Conservation (phyloP, 2,888 invertebrate species). For the Caenorhabditis virilis region DNA sequence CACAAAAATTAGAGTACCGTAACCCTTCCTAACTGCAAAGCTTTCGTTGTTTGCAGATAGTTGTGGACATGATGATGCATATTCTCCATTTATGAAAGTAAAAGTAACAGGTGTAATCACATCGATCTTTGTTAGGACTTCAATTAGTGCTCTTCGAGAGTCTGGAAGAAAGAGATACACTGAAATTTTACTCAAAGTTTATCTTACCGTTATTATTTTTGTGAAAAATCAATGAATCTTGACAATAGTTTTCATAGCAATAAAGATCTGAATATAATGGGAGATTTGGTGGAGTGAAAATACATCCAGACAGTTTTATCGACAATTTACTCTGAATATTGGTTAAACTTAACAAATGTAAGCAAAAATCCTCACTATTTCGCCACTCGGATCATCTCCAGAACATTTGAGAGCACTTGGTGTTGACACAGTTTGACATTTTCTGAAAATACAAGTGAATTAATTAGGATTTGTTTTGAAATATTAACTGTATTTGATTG, state of each 20-base stretch:
- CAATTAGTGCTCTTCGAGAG: no score
- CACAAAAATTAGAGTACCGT: background rate
- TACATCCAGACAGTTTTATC: background rate
- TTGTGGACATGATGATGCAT: background rate
- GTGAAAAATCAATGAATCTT: conserved; percentile 25
- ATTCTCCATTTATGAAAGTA: background rate
- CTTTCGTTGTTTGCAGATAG: background rate
- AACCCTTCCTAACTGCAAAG: background rate
- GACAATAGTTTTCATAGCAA: conserved; percentile 43
- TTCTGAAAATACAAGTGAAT: conserved; percentile 6
- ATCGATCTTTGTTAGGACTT: no score
- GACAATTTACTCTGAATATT: conserved; percentile 8
- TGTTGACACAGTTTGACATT: conserved; percentile 23
- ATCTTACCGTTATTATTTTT: conserved; percentile 2
- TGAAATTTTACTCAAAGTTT: background rate
- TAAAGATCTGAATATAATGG: conserved; percentile 23
- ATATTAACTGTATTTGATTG: conserved; percentile 7
- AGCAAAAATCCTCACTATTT: conserved; percentile 5
- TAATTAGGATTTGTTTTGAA: background rate
- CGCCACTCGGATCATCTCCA: conserved; percentile 23
- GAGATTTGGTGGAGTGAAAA: conserved; percentile 14
- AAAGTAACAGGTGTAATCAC: no score
- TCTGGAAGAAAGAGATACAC: no score
- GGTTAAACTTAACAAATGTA: conserved; percentile 4
- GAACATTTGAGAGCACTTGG: conserved; percentile 4